phyloP scores from a whole-genome alignment of 2,888 invertebrate genomes.

The Oligia strigilis region DNA sequence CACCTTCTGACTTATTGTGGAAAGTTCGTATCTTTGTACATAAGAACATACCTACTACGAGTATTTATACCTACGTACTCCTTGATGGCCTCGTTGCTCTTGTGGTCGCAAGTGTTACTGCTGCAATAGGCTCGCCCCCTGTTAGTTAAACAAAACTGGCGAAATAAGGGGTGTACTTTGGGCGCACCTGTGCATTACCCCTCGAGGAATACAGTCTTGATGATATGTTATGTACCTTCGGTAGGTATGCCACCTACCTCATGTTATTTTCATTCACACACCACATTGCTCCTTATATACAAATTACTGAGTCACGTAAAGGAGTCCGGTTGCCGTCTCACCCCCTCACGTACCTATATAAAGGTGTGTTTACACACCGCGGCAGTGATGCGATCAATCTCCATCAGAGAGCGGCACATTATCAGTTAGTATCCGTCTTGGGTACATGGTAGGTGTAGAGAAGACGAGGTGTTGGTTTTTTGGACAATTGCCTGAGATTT shows the following conservation, averaged over 20 bases:
- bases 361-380: conserved; percentile 84
- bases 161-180: too few species aligned
- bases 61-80: neutral
- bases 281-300: conserved; percentile 30
- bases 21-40: conserved; percentile 65
- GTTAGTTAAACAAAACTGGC: too few species aligned
- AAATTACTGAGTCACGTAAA: conserved; percentile 72
- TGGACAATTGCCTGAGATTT: too few species aligned
- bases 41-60: neutral
- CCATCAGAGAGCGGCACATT: conserved; percentile 84
- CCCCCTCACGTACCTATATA: conserved; percentile 72
- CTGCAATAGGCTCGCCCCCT: too few species aligned
- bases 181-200: too few species aligned
- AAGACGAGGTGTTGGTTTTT: conserved; percentile 7
- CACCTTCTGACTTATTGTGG: conserved; percentile 75
- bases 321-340: conserved; percentile 76
- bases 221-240: too few species aligned
- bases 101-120: neutral
- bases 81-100: neutral
- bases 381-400: conserved; percentile 83
- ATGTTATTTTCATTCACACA: neutral
- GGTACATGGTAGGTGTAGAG: conserved; percentile 70
- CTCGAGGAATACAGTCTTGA: too few species aligned
- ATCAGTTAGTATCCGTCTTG: conserved; percentile 84
- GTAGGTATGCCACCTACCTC: neutral